Evolutionary conservation across 2,797 vertebrate species (phyloP), one percentile per base, ranked within the genome.

Genomic region (Hybognathus amarus): DNA sequence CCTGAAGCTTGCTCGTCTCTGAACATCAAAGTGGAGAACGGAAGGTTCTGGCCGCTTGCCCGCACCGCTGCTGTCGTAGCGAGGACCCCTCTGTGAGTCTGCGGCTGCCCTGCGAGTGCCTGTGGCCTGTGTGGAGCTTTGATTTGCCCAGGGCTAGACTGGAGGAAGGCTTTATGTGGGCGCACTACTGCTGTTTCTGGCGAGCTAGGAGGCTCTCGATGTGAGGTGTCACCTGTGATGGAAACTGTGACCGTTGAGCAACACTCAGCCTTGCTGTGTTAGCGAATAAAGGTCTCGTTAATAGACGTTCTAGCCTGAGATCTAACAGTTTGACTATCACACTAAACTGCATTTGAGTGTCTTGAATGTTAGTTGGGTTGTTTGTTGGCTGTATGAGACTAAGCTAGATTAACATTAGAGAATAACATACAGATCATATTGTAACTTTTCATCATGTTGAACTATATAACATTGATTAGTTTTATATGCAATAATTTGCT

Each of bases 71-170:
- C 67, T 82, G 74, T 47, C 52, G 30, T 56, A 22, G 50, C 61
- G 24, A 66, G 61, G 80, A 79, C 86, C 76, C 80, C 47, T 63
- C 63, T 87, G 69, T 71, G 79, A 69, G 85, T 84, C 77, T 88
- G 87, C 83, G 86, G 92, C 86, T 71, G 86, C 82, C 88, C 86
- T 85, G 86, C 81, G 83, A 88, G 59, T n/a, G 79, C 86, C 87
- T 93, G 89, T 90, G 91, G 92, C 80, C 80, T 63, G 27, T 75
- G 42, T 63, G 66, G 71, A 64, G 82, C 83, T 82, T 86, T 85
- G 61, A 86, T 83, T 84, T 77, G 79, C 85, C 30, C 12, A 9
- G 68, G 71, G 73, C 63, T 66, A 87, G 87, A 85, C 79, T 18
- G 75, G 59, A 80, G 52, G 77, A 83, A 87, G 86, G 50, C 76